These are phyloP conservation scores for Anoncus sp. DNA, from an alignment of 2,888 invertebrate species.

Conservation along the genomic window DNA sequence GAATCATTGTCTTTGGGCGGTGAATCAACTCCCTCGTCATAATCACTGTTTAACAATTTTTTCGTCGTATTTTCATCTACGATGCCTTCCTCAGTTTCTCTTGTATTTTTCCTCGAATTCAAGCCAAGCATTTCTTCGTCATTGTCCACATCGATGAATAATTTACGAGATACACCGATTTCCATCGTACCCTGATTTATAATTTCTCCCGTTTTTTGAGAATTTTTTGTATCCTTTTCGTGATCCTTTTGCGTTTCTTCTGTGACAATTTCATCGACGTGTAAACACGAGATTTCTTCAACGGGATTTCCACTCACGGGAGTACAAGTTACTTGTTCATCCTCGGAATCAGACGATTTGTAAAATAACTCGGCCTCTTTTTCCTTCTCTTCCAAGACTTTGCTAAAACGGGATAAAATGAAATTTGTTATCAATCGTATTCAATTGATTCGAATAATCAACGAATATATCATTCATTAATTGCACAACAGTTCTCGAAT, in stretches of 20 bases:
- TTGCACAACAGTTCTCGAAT: too few species aligned
- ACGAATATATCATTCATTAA: too few species aligned
- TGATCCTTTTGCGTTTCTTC: conserved; percentile 60
- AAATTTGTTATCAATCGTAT: not conserved
- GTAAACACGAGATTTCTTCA: not conserved
- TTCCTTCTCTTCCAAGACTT: conserved; percentile 88
- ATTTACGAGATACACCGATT: conserved; percentile 65
- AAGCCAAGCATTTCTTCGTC: conserved; percentile 24
- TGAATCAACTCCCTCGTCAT: conserved; percentile 52
- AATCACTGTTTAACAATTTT: conserved; percentile 64
- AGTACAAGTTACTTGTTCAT: conserved; percentile 66
- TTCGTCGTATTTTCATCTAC: conserved; percentile 56
- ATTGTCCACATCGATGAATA: conserved; percentile 67
- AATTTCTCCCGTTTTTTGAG: conserved; percentile 66
- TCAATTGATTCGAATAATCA: too few species aligned
- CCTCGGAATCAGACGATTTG: conserved; percentile 87
- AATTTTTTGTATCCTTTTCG: conserved; percentile 61
- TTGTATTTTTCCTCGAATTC: conserved; percentile 41
- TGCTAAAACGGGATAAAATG: conserved; percentile 82
- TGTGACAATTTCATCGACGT: conserved; percentile 25
- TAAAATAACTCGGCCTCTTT: conserved; percentile 91
- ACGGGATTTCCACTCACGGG: conserved; percentile 8
- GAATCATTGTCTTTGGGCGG: conserved; percentile 38
- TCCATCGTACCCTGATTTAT: conserved; percentile 64
- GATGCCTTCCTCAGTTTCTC: conserved; percentile 59